Evolutionary conservation across 1,140 invertebrate genomes (phyloP).

Genomic region (Bombus fervidus): DNA sequence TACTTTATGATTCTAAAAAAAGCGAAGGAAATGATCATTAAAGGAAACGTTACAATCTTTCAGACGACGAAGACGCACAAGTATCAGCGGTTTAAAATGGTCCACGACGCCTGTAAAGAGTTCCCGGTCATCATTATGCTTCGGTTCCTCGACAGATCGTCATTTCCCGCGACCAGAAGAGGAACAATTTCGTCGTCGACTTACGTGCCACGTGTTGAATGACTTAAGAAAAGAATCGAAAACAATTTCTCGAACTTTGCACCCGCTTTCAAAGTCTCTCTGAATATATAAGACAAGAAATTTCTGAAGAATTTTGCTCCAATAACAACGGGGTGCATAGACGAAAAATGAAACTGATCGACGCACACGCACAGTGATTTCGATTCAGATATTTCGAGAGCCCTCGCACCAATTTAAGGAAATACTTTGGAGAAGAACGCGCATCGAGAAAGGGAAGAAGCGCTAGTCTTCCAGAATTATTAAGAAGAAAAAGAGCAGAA

Average conservation of each 20-base stretch:
- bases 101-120: conserved; percentile 48
- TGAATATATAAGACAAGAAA: neutral
- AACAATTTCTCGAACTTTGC: conserved; percentile 1
- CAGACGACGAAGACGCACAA: conserved; percentile 86
- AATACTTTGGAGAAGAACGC: neutral
- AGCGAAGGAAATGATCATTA: neutral
- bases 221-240: neutral
- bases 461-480: conserved; percentile 58
- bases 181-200: neutral
- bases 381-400: neutral
- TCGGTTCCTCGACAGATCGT: neutral
- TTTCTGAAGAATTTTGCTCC: no score
- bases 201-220: conserved; percentile 3
- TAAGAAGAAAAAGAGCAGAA: neutral
- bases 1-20: no score
- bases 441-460: neutral
- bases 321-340: neutral
- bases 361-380: conserved; percentile 19
- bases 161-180: neutral
- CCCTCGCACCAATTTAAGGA: no score
- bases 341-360: neutral
- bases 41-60: conserved; percentile 67
- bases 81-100: conserved; percentile 84
- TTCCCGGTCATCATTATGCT: neutral
- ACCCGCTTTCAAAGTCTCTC: neutral